Evolutionary conservation across 2,113 vertebrate species (phyloP).

Genomic region (Phasianus colchicus): DNA sequence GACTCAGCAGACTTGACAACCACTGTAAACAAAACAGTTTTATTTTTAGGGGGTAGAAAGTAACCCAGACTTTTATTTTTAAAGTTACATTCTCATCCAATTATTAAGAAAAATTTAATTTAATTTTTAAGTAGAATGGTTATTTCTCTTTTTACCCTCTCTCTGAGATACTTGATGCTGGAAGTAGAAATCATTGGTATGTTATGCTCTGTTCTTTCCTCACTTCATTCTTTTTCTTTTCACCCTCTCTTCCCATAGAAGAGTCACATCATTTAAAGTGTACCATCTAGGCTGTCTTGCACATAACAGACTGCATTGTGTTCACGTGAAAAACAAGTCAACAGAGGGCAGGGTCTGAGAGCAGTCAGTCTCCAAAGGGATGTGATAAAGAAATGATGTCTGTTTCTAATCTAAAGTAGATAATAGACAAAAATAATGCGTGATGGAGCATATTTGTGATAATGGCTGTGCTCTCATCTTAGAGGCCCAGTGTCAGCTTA

Average conservation of each 20-base stretch:
- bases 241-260: background rate
- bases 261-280: background rate
- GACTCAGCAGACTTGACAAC: background rate
- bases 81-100: background rate
- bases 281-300: background rate
- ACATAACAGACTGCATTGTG: constrained; percentile 1
- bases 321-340: constrained; percentile 44
- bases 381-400: constrained; percentile 41
- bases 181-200: background rate
- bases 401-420: constrained; percentile 15
- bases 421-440: constrained; percentile 5
- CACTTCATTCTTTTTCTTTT: background rate
- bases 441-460: background rate
- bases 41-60: background rate
- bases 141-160: background rate
- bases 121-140: background rate
- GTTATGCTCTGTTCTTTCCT: background rate
- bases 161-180: background rate
- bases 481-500: background rate
- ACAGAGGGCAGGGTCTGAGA: constrained; percentile 63
- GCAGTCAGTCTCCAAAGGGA: constrained; percentile 20
- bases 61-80: background rate
- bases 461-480: background rate
- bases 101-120: background rate
- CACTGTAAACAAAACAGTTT: background rate